Conservation (phyloP, 2,113 vertebrate species). For the Pheucticus melanocephalus region DNA sequence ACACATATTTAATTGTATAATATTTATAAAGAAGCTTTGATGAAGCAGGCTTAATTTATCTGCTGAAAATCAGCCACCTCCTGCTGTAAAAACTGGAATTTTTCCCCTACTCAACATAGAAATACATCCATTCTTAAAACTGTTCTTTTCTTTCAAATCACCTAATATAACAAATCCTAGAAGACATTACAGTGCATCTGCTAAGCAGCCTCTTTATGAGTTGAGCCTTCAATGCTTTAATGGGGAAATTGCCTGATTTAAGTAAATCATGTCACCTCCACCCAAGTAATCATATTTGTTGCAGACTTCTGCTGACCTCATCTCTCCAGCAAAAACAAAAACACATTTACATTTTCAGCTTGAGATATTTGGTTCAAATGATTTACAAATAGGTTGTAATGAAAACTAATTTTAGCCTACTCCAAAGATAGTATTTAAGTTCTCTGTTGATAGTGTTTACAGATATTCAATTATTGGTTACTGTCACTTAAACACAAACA, state of each 20-base stretch:
- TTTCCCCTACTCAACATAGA: slow-evolving; percentile 1
- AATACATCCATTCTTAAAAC: slow-evolving; percentile 64
- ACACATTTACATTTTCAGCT: slow-evolving; percentile 55
- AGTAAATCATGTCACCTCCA: slow-evolving; percentile 67
- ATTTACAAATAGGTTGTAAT: slow-evolving; percentile 56
- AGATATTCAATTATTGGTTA: slow-evolving; percentile 31
- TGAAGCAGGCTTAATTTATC: slow-evolving; percentile 28
- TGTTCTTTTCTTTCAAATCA: slow-evolving; percentile 69
- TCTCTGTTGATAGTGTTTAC: slow-evolving; percentile 53
- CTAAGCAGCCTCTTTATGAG: slow-evolving; percentile 59
- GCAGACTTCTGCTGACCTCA: slow-evolving; percentile 63
- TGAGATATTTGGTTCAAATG: slow-evolving; percentile 47
- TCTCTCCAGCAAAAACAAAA: slow-evolving; percentile 62
- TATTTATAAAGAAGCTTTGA: slow-evolving; percentile 20
- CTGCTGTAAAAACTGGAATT: slow-evolving; percentile 54
- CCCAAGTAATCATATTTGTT: slow-evolving; percentile 60
- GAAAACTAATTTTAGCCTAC: slow-evolving; percentile 50
- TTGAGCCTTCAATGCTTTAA: slow-evolving; percentile 54
- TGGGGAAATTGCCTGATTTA: slow-evolving; percentile 65
- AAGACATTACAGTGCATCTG: slow-evolving; percentile 50
- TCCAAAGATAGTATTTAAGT: slow-evolving; percentile 23
- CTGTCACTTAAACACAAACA: slow-evolving; percentile 38
- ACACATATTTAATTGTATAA: slow-evolving; percentile 37
- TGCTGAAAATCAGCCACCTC: slow-evolving; percentile 53
- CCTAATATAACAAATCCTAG: slow-evolving; percentile 57